Percentiles rank a stretch among this genome's conserved stretches.
Conservation (phyloP, 2,888 invertebrate genomes). For the Zaprionus obscuricornis region DNA sequence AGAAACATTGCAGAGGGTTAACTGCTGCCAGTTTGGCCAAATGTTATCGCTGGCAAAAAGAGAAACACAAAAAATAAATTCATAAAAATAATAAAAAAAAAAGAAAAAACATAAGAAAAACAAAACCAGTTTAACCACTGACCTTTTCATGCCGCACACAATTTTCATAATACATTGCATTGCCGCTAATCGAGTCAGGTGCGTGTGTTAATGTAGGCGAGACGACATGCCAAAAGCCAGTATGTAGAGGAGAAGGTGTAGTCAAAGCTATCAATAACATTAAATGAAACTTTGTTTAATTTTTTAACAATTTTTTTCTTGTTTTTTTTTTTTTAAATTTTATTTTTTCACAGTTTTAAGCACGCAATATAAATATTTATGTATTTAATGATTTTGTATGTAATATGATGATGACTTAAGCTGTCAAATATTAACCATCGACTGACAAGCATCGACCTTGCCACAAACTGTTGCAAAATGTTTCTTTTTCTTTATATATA, state of each 20-base stretch:
- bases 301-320: not conserved
- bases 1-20: constrained; percentile 7
- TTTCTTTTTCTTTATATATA: not conserved
- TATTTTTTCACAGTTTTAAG: no score
- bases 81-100: no score
- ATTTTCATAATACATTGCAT: constrained; percentile 56
- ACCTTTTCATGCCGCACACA: constrained; percentile 62
- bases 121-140: constrained; percentile 69
- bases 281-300: no score
- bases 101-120: no score
- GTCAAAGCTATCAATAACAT: constrained; percentile 36
- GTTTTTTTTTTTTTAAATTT: no score
- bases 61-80: no score
- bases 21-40: constrained; percentile 23
- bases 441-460: constrained; percentile 37
- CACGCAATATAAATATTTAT: constrained; percentile 49
- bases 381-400: no score
- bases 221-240: constrained; percentile 1
- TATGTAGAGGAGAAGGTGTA: constrained; percentile 26
- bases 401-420: constrained; percentile 37
- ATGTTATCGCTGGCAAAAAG: constrained; percentile 26
- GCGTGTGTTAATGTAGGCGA: constrained; percentile 45
- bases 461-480: constrained; percentile 28
- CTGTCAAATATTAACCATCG: constrained; percentile 17
- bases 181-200: constrained; percentile 62